Evolutionary conservation across 1,140 invertebrate species (phyloP).

Genomic region (Hetaerina americana): DNA sequence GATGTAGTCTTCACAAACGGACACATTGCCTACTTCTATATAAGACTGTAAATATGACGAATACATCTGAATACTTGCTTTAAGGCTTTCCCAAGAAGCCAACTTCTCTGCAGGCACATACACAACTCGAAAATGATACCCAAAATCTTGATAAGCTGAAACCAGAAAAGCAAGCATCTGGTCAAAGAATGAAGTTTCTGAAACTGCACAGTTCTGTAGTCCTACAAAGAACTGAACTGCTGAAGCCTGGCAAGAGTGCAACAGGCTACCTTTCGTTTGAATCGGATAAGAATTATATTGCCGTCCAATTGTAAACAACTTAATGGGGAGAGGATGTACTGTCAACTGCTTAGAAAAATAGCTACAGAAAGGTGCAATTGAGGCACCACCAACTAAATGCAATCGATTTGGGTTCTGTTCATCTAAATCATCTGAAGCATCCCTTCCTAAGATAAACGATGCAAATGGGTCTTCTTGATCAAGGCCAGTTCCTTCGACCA

Average conservation of each 20-base stretch:
- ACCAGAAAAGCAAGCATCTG: constrained; percentile 30
- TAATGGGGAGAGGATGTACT: constrained; percentile 41
- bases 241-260: constrained; percentile 45
- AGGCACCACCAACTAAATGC: constrained; percentile 50
- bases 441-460: constrained; percentile 39
- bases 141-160: constrained; percentile 38
- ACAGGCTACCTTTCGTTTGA: constrained; percentile 33
- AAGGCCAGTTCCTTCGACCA: constrained; percentile 50
- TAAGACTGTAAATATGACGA: constrained; percentile 40
- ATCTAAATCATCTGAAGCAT: constrained; percentile 24
- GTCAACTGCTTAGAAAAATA: constrained; percentile 46
- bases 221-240: constrained; percentile 41
- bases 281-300: constrained; percentile 38
- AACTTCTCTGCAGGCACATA: constrained; percentile 38
- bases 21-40: constrained; percentile 49
- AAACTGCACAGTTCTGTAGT: constrained; percentile 26
- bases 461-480: constrained; percentile 36
- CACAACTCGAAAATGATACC: constrained; percentile 44
- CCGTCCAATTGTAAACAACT: constrained; percentile 43
- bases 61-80: constrained; percentile 50
- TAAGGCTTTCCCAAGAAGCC: constrained; percentile 41
- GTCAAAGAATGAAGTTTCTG: constrained; percentile 33
- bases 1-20: constrained; percentile 45
- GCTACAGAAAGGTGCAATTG: constrained; percentile 44
- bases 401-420: constrained; percentile 34